Conservation (phyloP, 1,140 invertebrate genomes). For the Drosophila neocordata region DNA sequence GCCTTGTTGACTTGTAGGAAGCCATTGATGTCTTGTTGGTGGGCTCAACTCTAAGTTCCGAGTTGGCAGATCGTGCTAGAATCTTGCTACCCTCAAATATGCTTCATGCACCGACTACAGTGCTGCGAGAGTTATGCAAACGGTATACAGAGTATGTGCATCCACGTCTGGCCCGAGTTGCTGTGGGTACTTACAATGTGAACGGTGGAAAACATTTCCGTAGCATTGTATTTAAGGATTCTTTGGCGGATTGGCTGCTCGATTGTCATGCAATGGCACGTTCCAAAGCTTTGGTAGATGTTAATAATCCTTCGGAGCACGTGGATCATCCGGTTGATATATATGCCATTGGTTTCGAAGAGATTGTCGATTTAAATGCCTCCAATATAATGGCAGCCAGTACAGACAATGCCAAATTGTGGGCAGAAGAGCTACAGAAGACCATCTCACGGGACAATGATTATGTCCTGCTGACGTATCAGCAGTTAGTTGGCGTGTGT, state of each 20-base stretch:
- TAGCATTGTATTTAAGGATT: slow-evolving; percentile 98
- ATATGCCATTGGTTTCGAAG: slow-evolving; percentile 99
- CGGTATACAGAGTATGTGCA: slow-evolving; percentile 92
- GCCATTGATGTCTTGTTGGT: slow-evolving; percentile 98
- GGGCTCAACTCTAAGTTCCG: slow-evolving; percentile 95
- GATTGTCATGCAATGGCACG: slow-evolving; percentile 86
- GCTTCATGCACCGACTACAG: slow-evolving; percentile 92
- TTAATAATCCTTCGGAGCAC: slow-evolving; percentile 82
- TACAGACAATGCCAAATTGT: slow-evolving; percentile 97
- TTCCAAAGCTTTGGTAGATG: slow-evolving; percentile 83
- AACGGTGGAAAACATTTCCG: slow-evolving; percentile 99
- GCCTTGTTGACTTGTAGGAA: slow-evolving; percentile 86
- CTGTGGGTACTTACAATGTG: slow-evolving; percentile 99
- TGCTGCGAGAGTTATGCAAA: slow-evolving; percentile 92
- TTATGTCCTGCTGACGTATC: slow-evolving; percentile 96
- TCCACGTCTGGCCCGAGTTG: slow-evolving; percentile 89
- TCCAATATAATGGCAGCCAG: slow-evolving; percentile 99
- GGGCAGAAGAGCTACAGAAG: slow-evolving; percentile 97
- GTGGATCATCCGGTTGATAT: slow-evolving; percentile 91
- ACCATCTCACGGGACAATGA: slow-evolving; percentile 92
- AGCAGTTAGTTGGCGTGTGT: slow-evolving; percentile 99
- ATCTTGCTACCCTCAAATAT: slow-evolving; percentile 94
- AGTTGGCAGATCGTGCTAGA: slow-evolving; percentile 94
- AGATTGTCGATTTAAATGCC: slow-evolving; percentile 99
- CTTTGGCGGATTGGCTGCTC: slow-evolving; percentile 96